Base-by-base conservation (phyloP, 2,113 vertebrate species). In the Lophura nycthemera region DNA sequence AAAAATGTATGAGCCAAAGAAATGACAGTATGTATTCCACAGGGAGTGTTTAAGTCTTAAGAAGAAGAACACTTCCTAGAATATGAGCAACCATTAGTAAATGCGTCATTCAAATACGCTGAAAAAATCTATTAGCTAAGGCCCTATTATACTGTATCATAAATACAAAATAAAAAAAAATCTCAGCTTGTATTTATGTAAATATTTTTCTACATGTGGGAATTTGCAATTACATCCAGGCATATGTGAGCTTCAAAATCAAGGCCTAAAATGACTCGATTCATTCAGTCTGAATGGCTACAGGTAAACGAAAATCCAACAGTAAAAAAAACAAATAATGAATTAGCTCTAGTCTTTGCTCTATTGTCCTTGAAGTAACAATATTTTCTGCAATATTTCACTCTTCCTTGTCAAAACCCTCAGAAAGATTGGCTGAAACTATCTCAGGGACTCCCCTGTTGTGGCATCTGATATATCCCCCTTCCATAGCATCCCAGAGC, bases 371-470 rank as follows among this genome's bases (percentile, higher is more conserved):
- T 30, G 1, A 8, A 32, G 52, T n/a, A 34, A 40, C 21, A 47
- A 29, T n/a, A 65, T 5, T 3, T 34, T 2, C 30, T 47, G 25
- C 38, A 83, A 61, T 6, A 61, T 57, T 92, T 73, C 22, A 13
- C 14, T 42, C 50, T 43, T 38, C 65, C 14, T 64, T 36, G 3
- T 60, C 47, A 50, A 50, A 50, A 25, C 21, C 22, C 10, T 64
- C 10, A n/a, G 13, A n/a, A 5, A 60, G 69, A 42, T 2, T 21
- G 29, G n/a, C 12, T 57, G 42, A 86, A 92, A 20, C 29, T 56
- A 10, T 60, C 27, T 43, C 30, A 0, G 0, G 27, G 15, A 17
- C 27, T 54, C 52, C 27, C 52, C 14, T 54, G 30, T 54, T 17
- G 27, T 10, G n/a, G 15, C 16, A 25, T 29, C 20, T 22, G 8